phyloP scores from a whole-genome alignment of 2,888 invertebrate genomes.

The Bembecia ichneumoniformis region DNA sequence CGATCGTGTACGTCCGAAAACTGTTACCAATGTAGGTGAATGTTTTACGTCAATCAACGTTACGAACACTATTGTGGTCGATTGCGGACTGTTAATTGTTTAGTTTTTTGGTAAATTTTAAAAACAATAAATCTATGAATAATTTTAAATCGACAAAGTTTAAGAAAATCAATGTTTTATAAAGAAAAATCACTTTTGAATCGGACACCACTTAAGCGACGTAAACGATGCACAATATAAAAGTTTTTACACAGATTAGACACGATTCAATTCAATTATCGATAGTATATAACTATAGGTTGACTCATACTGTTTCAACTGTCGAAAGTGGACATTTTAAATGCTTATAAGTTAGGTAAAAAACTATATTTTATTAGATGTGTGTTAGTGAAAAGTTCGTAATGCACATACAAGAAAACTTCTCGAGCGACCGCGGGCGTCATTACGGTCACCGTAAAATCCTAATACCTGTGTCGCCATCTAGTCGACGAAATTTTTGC shows the following conservation, averaged over 20 bases:
- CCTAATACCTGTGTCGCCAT: constrained; percentile 1
- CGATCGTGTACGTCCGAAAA: no score
- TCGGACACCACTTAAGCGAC: constrained; percentile 3
- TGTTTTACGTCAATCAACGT: no score
- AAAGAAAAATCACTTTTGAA: constrained; percentile 7
- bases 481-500: constrained; percentile 2
- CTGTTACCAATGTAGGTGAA: no score
- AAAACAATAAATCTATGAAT: no score
- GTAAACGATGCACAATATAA: constrained; percentile 1
- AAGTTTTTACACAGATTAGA: no score
- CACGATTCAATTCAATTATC: no score
- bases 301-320: background rate
- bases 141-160: no score
- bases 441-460: background rate
- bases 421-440: background rate
- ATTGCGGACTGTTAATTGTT: no score
- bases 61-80: no score
- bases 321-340: background rate
- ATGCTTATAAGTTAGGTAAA: constrained; percentile 4
- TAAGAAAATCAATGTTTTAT: background rate
- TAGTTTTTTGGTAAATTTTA: no score
- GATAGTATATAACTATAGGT: background rate
- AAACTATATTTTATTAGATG: constrained; percentile 5
- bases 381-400: constrained; percentile 6
- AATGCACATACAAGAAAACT: constrained; percentile 7